phyloP scores from a whole-genome alignment of 2,888 invertebrate genomes.

The Papilio protenor region DNA sequence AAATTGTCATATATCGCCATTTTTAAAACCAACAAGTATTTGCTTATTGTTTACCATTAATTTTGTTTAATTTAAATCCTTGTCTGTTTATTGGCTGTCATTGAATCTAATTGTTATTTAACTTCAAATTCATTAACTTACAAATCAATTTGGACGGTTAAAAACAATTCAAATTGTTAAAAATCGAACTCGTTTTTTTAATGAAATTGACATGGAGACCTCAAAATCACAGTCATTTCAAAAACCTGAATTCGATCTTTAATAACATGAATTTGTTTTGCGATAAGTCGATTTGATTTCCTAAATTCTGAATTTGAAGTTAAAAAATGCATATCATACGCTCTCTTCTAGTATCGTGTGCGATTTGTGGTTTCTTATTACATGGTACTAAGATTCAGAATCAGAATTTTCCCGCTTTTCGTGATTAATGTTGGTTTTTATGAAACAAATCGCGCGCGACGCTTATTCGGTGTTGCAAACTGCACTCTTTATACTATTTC shows the following conservation, averaged over 20 bases:
- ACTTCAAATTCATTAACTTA: neutral
- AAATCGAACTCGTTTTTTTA: neutral
- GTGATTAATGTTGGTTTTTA: neutral
- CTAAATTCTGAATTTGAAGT: neutral
- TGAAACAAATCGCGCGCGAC: constrained; percentile 64
- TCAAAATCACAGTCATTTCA: neutral
- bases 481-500: constrained; percentile 84
- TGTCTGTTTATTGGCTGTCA: constrained; percentile 82
- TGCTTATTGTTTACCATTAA: constrained; percentile 73
- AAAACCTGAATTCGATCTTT: neutral
- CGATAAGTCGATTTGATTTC: neutral
- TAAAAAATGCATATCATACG: constrained; percentile 62
- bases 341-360: constrained; percentile 74
- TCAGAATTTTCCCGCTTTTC: neutral
- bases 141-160: neutral
- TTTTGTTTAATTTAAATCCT: constrained; percentile 70
- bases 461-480: constrained; percentile 83
- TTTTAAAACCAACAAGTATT: constrained; percentile 67
- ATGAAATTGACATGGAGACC: neutral
- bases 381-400: neutral
- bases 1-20: constrained; percentile 75
- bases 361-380: constrained; percentile 55
- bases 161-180: neutral
- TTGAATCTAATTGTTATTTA: constrained; percentile 58
- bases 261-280: neutral